These are phyloP conservation scores for Lepidurus apus DNA, from an alignment of 1,140 invertebrate species.

Conservation along the genomic window DNA sequence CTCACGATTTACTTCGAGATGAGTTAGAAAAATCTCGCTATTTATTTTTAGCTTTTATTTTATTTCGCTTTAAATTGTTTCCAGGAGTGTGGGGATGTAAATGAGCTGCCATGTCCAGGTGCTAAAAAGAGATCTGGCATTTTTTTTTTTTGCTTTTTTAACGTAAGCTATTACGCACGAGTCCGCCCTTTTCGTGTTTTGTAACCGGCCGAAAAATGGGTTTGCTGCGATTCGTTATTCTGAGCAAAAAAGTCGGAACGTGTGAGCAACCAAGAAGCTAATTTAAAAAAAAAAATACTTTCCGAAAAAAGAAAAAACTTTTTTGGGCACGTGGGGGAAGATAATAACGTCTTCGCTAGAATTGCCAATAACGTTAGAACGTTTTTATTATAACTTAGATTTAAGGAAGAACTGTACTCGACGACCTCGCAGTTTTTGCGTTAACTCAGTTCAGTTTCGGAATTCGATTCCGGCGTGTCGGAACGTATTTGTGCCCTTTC, in stretches of 20 bases:
- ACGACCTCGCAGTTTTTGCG: too few relatives aligned
- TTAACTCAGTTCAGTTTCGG: too few relatives aligned
- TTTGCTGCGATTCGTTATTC: background rate
- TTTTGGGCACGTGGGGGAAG: too few relatives aligned
- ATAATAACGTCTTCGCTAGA: too few relatives aligned
- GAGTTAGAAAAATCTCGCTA: background rate
- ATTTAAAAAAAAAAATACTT: too few relatives aligned
- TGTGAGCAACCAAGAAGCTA: background rate
- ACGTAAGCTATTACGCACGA: background rate
- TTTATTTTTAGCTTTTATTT: background rate
- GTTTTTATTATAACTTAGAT: too few relatives aligned
- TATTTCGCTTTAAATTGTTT: background rate
- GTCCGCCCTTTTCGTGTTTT: constrained; percentile 6
- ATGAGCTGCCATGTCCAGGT: constrained; percentile 18
- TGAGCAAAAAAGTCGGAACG: background rate
- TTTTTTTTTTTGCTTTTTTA: background rate
- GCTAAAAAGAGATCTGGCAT: background rate
- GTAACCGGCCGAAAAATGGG: background rate
- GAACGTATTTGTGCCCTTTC: background rate
- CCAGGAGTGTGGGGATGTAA: background rate
- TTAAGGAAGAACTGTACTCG: too few relatives aligned
- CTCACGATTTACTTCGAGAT: background rate
- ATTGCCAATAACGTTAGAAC: too few relatives aligned
- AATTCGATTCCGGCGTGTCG: background rate
- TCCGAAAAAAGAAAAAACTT: too few relatives aligned